Conservation (phyloP, 2,888 invertebrate genomes). For the Myathropa florea region DNA sequence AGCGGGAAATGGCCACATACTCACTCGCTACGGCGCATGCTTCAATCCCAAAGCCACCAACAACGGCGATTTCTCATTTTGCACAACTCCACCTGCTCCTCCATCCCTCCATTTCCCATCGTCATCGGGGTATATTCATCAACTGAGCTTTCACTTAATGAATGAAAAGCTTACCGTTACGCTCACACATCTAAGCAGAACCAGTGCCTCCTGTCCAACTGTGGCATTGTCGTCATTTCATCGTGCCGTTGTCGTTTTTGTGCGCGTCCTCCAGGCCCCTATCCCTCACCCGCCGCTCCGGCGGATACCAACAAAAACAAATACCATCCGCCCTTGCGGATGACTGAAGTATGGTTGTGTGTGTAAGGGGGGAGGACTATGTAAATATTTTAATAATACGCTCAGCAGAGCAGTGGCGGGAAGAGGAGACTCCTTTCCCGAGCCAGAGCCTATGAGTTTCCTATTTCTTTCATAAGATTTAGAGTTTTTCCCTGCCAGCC, state of each 20-base stretch:
- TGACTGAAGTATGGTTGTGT: background rate
- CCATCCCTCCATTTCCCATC: background rate
- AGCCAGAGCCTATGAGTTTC: constrained; percentile 12
- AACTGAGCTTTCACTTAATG: constrained; percentile 53
- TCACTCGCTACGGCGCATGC: constrained; percentile 5
- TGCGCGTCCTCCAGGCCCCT: constrained; percentile 3
- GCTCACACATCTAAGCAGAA: constrained; percentile 11
- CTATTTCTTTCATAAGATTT: constrained; percentile 53
- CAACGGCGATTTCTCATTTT: background rate
- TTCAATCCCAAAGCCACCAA: background rate
- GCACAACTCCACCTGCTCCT: background rate
- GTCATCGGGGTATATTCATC: background rate
- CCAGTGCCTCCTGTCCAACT: constrained; percentile 1
- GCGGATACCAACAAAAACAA: background rate
- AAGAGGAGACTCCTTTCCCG: background rate
- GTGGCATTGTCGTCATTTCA: constrained; percentile 54
- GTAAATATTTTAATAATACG: constrained; percentile 44
- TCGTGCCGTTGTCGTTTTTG: constrained; percentile 22
- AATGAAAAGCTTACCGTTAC: constrained; percentile 57
- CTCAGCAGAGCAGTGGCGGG: background rate
- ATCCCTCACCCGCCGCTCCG: background rate
- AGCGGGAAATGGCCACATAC: constrained; percentile 10
- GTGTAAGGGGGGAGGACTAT: background rate
- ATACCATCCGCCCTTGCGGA: constrained; percentile 14
- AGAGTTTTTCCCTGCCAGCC: constrained; percentile 20